Evolutionary conservation across 2,797 vertebrate species (phyloP), one percentile per base, ranked within the genome.

Genomic region (Gambelia wislizenii): DNA sequence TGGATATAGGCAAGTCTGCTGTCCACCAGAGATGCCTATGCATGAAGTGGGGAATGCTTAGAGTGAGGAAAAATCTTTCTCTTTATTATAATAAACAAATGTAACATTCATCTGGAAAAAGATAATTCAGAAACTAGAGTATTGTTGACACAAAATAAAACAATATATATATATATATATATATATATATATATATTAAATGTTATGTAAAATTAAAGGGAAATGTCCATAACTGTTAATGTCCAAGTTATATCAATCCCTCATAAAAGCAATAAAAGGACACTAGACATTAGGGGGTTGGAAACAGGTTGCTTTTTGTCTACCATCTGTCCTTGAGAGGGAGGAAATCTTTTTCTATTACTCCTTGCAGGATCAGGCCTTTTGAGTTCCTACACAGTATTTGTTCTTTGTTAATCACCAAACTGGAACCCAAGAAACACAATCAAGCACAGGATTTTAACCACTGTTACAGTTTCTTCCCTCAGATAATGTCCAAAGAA

Each of bases 401-500:
- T 33, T 64, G 49, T 90, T 89, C 33, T 1, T 49, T 52, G 42
- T 16, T n/a, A 64, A 69, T 44, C 9, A 52, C 36, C 16, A 70
- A 84, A 39, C 69, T 9, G 54, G 49, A 74, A 74, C 59, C 30
- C 33, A 25, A 4, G 61, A 86, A 87, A 52, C 42, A 47, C 42
- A 76, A 27, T 76, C 49, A 47, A 47, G 18, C 64, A 83, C 33
- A 85, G 84, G 78, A 78, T 42, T 42, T 78, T 72, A 64, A 54
- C 14, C 83, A 10, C 36, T 82, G 30, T 59, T 30, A 42, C 10
- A 42, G 42, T 42, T 59, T 4, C 49, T 87, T 79, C 25, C 64
- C 54, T 87, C 64, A 44, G 52, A 49, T 82, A 81, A 27, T 89
- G 10, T 1, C 9, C 22, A 61, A 81, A 72, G 76, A 92, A n/a